Conservation (phyloP, 1,140 invertebrate genomes). For the Brachionus rotundiformis region DNA sequence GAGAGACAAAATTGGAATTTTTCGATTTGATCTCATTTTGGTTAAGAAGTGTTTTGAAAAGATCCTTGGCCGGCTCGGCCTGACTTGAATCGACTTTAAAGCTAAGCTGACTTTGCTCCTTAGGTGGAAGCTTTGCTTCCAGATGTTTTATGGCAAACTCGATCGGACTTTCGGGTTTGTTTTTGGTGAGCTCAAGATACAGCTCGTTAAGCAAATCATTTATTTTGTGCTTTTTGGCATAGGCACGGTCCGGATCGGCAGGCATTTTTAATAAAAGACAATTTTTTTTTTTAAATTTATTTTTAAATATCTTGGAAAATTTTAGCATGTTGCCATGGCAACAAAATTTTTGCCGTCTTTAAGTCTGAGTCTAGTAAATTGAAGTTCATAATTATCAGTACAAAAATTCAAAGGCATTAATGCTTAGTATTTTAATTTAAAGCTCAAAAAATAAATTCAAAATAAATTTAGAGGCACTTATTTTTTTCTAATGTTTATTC, state of each 20-base stretch:
- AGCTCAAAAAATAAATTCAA: too few species aligned
- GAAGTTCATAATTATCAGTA: too few species aligned
- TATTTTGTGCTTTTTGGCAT: slow-evolving; percentile 20
- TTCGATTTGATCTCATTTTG: background rate
- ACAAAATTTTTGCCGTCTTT: too few species aligned
- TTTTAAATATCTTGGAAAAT: background rate
- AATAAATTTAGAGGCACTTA: too few species aligned
- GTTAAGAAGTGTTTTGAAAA: background rate
- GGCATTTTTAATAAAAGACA: background rate
- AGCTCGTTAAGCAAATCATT: slow-evolving; percentile 15
- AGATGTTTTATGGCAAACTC: slow-evolving; percentile 11
- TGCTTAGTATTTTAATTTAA: too few species aligned
- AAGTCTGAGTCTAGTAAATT: too few species aligned
- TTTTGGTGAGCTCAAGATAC: slow-evolving; percentile 13
- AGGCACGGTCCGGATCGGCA: background rate
- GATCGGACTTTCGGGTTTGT: background rate
- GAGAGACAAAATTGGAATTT: background rate
- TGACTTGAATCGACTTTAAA: background rate
- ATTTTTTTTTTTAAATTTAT: background rate
- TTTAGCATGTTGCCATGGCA: background rate
- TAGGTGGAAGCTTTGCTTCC: slow-evolving; percentile 23
- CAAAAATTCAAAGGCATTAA: too few species aligned
- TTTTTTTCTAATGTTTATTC: too few species aligned
- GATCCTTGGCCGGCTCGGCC: background rate
- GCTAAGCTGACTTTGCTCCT: background rate